phyloP scores from a whole-genome alignment of 2,888 invertebrate genomes.

The Scrobipalpa atriplicella region DNA sequence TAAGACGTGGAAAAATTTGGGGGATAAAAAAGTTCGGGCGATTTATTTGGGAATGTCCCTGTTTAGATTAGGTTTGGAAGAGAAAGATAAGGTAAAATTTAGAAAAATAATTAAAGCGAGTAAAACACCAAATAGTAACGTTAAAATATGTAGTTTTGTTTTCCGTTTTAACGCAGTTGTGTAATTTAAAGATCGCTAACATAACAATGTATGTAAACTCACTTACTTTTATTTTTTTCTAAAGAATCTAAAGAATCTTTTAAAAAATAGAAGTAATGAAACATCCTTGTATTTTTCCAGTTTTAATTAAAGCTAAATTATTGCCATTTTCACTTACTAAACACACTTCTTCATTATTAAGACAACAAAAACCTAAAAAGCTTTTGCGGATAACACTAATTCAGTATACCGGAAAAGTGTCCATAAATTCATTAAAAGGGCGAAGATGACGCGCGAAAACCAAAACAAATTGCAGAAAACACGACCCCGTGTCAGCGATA shows the following conservation, averaged over 20 bases:
- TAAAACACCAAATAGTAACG: background rate
- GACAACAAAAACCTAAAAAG: conserved; percentile 13
- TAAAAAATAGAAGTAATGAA: background rate
- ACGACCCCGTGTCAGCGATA: conserved; percentile 65
- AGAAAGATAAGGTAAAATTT: background rate
- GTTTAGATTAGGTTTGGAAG: background rate
- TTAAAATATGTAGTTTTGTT: no score
- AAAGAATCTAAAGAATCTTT: background rate
- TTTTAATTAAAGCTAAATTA: conserved; percentile 10
- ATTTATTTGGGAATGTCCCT: conserved; percentile 9
- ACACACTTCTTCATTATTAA: conserved; percentile 18
- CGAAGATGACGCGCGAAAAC: conserved; percentile 51
- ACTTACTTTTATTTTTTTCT: background rate
- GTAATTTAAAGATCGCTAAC: no score
- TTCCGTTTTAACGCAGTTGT: no score
- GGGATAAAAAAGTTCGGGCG: conserved; percentile 17
- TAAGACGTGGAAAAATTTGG: conserved; percentile 27
- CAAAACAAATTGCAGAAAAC: conserved; percentile 62
- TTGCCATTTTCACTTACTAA: conserved; percentile 14
- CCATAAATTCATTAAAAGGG: conserved; percentile 70
- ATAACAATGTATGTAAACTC: no score
- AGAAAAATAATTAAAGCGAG: background rate
- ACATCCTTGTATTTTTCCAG: no score
- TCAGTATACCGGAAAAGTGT: conserved; percentile 43
- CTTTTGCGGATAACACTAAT: conserved; percentile 23